phyloP scores from a whole-genome alignment of 2,888 invertebrate species.

The Rhogogaster chlorosoma region DNA sequence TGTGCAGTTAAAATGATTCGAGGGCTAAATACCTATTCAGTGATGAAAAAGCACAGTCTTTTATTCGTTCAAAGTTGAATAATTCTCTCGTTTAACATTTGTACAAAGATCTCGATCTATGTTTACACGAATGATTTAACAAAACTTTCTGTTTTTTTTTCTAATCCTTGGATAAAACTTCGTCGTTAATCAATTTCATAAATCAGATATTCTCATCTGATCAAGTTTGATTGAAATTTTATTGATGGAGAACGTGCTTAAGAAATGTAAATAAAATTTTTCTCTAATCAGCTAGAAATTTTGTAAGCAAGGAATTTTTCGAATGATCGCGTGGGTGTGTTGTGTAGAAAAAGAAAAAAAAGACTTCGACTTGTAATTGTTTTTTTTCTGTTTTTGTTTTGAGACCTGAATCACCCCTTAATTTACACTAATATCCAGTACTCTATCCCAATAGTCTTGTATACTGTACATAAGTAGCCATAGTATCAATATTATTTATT shows the following conservation, averaged over 20 bases:
- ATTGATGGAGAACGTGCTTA: background rate
- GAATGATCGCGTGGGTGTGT: background rate
- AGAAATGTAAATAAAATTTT: conserved; percentile 18
- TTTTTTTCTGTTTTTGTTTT: too few relatives aligned
- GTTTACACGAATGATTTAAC: background rate
- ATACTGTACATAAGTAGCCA: conserved; percentile 46
- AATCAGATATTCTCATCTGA: background rate
- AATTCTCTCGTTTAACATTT: background rate
- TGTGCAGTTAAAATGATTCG: background rate
- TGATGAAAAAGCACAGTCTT: background rate
- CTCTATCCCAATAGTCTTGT: conserved; percentile 38
- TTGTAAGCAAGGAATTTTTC: background rate
- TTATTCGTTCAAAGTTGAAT: background rate
- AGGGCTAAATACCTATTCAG: background rate
- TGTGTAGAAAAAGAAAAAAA: background rate
- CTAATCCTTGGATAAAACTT: background rate
- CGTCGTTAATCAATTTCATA: background rate
- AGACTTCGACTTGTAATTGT: background rate
- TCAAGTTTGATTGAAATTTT: background rate
- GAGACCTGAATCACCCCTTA: background rate
- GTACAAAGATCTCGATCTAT: background rate
- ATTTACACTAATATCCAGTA: conserved; percentile 44
- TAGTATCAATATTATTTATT: conserved; percentile 49
- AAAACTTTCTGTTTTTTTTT: background rate
- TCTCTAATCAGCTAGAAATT: background rate